Evolutionary conservation across 1,140 invertebrate genomes (phyloP), one percentile per base, ranked within the genome.

Genomic region (Ostrea edulis): DNA sequence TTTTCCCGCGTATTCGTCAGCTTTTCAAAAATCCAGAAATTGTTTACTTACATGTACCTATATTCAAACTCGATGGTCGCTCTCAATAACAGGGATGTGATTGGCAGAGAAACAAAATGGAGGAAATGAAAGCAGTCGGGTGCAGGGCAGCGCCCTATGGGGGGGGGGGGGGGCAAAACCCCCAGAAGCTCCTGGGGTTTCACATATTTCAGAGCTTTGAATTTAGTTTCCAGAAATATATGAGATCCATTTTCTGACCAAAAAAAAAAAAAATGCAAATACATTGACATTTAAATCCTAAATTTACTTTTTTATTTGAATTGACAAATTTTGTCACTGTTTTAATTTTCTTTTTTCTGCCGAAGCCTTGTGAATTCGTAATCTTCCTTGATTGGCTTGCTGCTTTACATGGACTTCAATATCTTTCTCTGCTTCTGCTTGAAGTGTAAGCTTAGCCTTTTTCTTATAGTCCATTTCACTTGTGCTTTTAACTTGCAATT

Each of bases 381-480:
- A 68, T 68, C 65, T 68, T 68, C 20, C 65, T 68, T 68, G n/a
- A 68, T 22, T 68, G n/a, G 65, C 20, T n/a, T 68, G 65, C 65
- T 68, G 20, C 65, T 68, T 29, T 17, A 22, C 62, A 68, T 68
- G 62, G 65, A 2, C n/a, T 68, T 20, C n/a, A n/a, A 22, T 14
- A 68, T 68, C 62, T 68, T 68, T 68, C 3, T 68, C 65, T 68
- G 17, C n/a, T 68, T 68, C 65, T 68, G 65, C 65, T 68, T 68
- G n/a, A 29, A 68, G 65, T 68, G 65, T 68, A 0, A 68, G 65
- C 22, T 68, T 68, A 68, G 65, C 22, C 22, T 68, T 68, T 68
- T 68, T 68, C 65, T 68, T 68, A 22, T 4, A 25, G 65, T 68
- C 65, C n/a, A 68, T 25, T 68, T 68, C 65, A 68, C 65, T 68